These are phyloP conservation scores for Smittia sp. DNA, from an alignment of 2,888 invertebrate genomes.

Conservation along the genomic window DNA sequence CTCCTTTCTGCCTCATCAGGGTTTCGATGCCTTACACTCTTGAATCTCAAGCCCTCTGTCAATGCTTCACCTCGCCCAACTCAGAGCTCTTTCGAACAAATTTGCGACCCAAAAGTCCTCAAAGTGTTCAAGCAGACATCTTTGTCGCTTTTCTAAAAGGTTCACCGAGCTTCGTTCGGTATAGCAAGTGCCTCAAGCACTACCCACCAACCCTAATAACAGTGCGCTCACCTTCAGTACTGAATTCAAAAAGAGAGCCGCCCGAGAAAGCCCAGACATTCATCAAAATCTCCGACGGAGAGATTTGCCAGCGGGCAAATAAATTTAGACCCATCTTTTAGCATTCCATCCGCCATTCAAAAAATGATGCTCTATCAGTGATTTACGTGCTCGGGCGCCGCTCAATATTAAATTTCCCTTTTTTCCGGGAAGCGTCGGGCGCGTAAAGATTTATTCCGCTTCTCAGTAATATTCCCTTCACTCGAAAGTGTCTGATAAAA, in stretches of 20 bases:
- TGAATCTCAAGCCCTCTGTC: too few relatives aligned
- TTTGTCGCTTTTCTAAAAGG: too few relatives aligned
- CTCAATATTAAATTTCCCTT: constrained; percentile 14
- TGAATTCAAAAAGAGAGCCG: not conserved
- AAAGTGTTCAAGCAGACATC: too few relatives aligned
- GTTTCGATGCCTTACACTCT: too few relatives aligned
- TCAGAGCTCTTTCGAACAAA: too few relatives aligned
- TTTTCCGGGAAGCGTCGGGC: not conserved
- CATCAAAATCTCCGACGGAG: not conserved
- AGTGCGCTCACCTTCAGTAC: too few relatives aligned
- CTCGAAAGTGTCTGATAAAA: constrained; percentile 1
- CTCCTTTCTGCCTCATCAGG: too few relatives aligned
- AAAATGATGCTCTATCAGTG: constrained; percentile 38
- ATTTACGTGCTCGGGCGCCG: constrained; percentile 35
- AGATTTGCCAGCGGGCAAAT: not conserved
- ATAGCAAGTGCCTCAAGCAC: too few relatives aligned
- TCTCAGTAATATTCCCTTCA: not conserved
- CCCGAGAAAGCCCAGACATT: not conserved
- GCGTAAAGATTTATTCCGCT: not conserved
- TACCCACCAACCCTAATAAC: too few relatives aligned
- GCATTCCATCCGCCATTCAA: constrained; percentile 34
- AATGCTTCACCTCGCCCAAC: too few relatives aligned
- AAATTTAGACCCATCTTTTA: constrained; percentile 22
- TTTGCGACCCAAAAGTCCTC: too few relatives aligned
- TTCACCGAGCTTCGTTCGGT: too few relatives aligned